Evolutionary conservation across 2,888 invertebrate species (phyloP), one percentile per base, ranked within the genome.

Genomic region (Acrobasis suavella): DNA sequence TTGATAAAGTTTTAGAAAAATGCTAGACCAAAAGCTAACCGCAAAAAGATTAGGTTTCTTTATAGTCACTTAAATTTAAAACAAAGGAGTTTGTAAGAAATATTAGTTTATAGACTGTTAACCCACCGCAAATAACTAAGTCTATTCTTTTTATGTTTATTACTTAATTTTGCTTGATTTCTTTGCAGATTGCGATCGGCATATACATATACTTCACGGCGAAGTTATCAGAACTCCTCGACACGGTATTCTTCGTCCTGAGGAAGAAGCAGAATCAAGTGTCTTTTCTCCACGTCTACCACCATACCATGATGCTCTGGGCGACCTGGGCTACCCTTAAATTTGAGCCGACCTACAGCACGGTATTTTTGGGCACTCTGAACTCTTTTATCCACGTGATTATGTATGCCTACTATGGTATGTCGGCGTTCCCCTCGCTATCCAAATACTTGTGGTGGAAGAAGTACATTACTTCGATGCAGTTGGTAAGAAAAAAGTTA

Each of bases 251-350:
- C 91, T 98, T 98, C 80, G 96, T 98, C 9, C 85, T 98, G 72
- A 94, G 98, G 58, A 98, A 98, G 85, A 86, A 93, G 89, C 72
- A 93, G 89, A 83, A 94, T 58, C 98, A 98, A 85, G 95, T 98
- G 0, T 95, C 97, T 0, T 97, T 97, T 76, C 94, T 98, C 37
- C 98, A 98, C 80, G 95, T 98, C 1, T 98, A 97, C 78, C 98
- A 98, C 83, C 98, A 98, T 78, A 92, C 95, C 0, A 83, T 95
- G 38, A 69, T 69, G 69, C 39, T 69, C 0, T 61, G 63, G 42
- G 64, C 94, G 81, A 94, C 94, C 0, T 96, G 96, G 96, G 93
- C 94, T 10, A 95, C 94, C 62, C 81, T 95, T 50, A 95, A 95
- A 78, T 96, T 94, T 74, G 86, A 95, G 39, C 95, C 95, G 64